A percentile compares a stretch with the other conserved stretches of the same genome.
phyloP scores from a whole-genome alignment of 2,888 invertebrate species.

The Phengaris arion region DNA sequence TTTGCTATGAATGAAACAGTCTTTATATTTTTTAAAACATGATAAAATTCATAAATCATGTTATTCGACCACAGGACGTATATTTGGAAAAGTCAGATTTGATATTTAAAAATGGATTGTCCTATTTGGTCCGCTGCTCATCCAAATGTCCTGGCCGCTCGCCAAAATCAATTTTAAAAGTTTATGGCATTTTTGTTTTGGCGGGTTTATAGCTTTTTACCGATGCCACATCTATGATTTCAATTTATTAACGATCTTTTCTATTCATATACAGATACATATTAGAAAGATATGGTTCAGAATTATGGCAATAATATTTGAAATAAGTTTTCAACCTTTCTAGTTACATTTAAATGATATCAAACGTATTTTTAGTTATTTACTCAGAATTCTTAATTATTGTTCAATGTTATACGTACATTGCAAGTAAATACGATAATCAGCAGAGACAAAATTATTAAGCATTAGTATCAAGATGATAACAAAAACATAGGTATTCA shows the following conservation, averaged over 20 bases:
- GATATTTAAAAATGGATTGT: slow-evolving; percentile 17
- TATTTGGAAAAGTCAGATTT: background rate
- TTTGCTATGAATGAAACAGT: too few species aligned
- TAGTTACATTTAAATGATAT: too few species aligned
- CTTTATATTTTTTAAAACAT: background rate
- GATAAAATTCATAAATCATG: background rate
- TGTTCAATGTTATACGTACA: too few species aligned
- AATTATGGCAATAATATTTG: too few species aligned
- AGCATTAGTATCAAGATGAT: too few species aligned
- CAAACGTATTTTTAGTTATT: too few species aligned
- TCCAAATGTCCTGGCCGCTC: slow-evolving; percentile 5
- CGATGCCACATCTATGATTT: slow-evolving; percentile 3
- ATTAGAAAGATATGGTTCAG: too few species aligned
- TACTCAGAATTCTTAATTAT: too few species aligned
- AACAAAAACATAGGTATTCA: too few species aligned
- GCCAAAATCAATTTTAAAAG: slow-evolving; percentile 20
- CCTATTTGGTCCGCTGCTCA: slow-evolving; percentile 13
- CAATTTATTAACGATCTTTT: background rate
- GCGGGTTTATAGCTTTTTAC: slow-evolving; percentile 16
- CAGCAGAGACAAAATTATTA: too few species aligned
- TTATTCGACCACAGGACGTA: background rate
- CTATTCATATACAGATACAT: background rate
- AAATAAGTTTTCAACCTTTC: too few species aligned
- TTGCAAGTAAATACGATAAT: too few species aligned
- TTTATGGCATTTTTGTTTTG: slow-evolving; percentile 20